phyloP scores from a whole-genome alignment of 2,113 vertebrate species.

The Phalacrocorax carbo region DNA sequence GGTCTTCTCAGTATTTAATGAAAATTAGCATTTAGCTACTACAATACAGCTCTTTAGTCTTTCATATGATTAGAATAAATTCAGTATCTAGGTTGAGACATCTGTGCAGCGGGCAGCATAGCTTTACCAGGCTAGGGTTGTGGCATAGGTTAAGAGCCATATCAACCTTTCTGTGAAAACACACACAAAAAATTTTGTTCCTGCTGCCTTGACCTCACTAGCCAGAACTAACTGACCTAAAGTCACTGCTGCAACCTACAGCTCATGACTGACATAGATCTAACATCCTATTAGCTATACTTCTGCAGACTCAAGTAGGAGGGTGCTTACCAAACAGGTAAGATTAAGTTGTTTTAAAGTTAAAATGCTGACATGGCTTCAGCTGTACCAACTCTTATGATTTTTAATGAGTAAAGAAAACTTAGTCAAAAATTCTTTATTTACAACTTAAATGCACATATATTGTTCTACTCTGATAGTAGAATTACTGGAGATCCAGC shows the following conservation, averaged over 20 bases:
- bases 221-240: background rate
- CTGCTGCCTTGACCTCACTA: background rate
- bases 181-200: background rate
- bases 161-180: background rate
- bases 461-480: background rate
- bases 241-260: background rate
- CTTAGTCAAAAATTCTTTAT: background rate
- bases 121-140: background rate
- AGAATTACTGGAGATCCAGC: background rate
- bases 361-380: background rate
- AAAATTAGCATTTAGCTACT: background rate
- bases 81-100: background rate
- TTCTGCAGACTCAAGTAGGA: background rate
- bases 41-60: background rate
- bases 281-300: background rate
- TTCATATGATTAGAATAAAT: background rate
- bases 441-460: background rate
- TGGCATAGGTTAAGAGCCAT: background rate
- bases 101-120: background rate
- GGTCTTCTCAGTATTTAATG: background rate
- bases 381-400: background rate
- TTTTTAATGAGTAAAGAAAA: background rate
- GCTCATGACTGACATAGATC: background rate
- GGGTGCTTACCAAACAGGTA: background rate
- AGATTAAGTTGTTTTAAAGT: background rate